phyloP scores from a whole-genome alignment of 2,888 invertebrate genomes.

The Camponotus fellah region DNA sequence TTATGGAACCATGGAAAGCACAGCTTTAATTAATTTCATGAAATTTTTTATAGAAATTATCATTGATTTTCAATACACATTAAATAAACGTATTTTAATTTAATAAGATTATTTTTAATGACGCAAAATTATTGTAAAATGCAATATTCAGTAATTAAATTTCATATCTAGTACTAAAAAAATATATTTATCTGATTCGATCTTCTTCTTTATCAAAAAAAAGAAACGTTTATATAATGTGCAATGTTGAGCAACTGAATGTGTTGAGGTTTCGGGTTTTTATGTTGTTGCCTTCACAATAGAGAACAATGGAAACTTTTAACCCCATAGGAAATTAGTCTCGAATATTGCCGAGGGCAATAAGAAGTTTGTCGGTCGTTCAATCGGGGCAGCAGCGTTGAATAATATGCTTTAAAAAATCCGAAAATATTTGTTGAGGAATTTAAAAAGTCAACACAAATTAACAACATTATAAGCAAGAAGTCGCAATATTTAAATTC shows the following conservation, averaged over 20 bases:
- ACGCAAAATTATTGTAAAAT: neutral
- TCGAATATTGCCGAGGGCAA: conserved; percentile 35
- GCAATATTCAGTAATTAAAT: neutral
- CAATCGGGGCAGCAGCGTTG: neutral
- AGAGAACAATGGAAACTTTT: conserved; percentile 41
- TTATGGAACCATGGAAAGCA: too few species aligned
- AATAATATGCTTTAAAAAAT: conserved; percentile 15
- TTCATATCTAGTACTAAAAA: neutral
- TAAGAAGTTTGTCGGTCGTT: conserved; percentile 21
- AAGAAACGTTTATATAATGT: neutral
- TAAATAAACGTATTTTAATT: neutral
- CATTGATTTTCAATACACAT: neutral
- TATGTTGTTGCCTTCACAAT: conserved; percentile 20
- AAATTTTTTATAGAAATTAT: neutral
- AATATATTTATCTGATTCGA: neutral
- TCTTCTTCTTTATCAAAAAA: neutral
- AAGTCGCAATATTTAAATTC: neutral
- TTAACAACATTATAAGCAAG: neutral
- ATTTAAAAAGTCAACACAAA: neutral
- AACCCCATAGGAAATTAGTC: conserved; percentile 32
- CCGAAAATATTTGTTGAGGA: neutral
- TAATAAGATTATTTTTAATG: neutral
- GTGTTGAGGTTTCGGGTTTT: conserved; percentile 9
- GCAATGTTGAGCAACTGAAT: neutral
- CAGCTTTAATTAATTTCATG: conserved; percentile 16